phyloP scores from a whole-genome alignment of 2,797 vertebrate genomes.

The Arrhamphus sclerolepis region DNA sequence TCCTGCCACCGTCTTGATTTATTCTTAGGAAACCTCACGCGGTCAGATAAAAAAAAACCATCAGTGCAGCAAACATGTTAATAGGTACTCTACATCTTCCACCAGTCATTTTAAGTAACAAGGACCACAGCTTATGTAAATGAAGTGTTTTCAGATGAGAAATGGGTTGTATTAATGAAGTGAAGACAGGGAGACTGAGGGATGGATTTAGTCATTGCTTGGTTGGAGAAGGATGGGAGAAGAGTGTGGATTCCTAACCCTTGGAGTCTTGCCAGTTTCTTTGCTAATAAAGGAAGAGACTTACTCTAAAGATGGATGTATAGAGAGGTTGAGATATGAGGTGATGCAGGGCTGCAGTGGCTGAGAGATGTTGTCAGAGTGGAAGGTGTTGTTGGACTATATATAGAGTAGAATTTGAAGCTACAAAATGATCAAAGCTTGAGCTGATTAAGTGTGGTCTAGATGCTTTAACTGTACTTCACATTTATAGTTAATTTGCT shows the following conservation, averaged over 20 bases:
- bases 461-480: slow-evolving; percentile 29
- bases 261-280: slow-evolving; percentile 37
- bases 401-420: slow-evolving; percentile 52
- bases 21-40: background rate
- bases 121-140: slow-evolving; percentile 2
- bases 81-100: slow-evolving; percentile 2
- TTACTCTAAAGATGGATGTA: slow-evolving; percentile 23
- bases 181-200: slow-evolving; percentile 24
- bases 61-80: slow-evolving; percentile 1
- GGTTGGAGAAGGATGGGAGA: slow-evolving; percentile 18
- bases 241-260: slow-evolving; percentile 14
- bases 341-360: slow-evolving; percentile 30
- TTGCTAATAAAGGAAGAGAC: slow-evolving; percentile 31
- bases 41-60: background rate
- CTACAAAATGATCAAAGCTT: slow-evolving; percentile 25
- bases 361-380: slow-evolving; percentile 9
- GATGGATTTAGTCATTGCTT: slow-evolving; percentile 21
- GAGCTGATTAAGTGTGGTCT: slow-evolving; percentile 35
- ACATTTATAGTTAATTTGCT: slow-evolving; percentile 30
- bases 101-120: slow-evolving; percentile 2
- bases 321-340: slow-evolving; percentile 21
- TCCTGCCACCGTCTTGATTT: no score
- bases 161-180: slow-evolving; percentile 29
- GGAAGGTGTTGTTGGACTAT: slow-evolving; percentile 47
- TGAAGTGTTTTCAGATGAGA: slow-evolving; percentile 23